phyloP scores from a whole-genome alignment of 2,888 invertebrate species.

The Athalia cordata region DNA sequence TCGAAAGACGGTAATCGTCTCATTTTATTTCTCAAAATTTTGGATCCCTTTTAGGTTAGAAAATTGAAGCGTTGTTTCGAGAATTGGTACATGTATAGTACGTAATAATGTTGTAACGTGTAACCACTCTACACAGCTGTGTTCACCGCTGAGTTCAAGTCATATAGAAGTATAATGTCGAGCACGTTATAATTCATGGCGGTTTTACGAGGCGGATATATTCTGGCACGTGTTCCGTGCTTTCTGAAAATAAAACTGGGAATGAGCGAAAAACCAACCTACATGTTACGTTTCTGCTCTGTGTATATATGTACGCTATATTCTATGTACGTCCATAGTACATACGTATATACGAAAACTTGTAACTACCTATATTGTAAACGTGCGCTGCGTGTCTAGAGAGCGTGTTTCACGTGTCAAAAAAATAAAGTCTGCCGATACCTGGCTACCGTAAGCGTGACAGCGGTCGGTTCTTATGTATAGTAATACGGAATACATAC shows the following conservation, averaged over 20 bases:
- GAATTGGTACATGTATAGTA: too few relatives aligned
- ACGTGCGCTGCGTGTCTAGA: conserved; percentile 2
- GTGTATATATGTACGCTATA: too few relatives aligned
- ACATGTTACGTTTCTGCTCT: too few relatives aligned
- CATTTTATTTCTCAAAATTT: too few relatives aligned
- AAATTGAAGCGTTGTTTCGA: too few relatives aligned
- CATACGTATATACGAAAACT: background rate
- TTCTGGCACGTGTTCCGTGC: conserved; percentile 35
- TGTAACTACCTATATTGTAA: background rate
- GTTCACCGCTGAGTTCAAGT: conserved; percentile 2
- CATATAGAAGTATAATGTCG: background rate
- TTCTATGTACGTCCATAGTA: background rate
- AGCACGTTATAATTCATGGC: conserved; percentile 41
- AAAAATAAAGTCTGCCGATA: conserved; percentile 20
- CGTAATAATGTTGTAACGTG: too few relatives aligned
- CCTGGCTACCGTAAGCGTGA: conserved; percentile 10
- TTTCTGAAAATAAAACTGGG: conserved; percentile 29
- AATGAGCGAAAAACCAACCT: background rate
- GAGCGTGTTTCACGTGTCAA: conserved; percentile 28
- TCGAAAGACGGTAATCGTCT: too few relatives aligned
- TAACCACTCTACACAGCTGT: too few relatives aligned
- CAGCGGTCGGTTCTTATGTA: background rate
- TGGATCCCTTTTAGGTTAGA: too few relatives aligned
- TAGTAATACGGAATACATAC: conserved; percentile 5
- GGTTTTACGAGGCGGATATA: conserved; percentile 35